Conservation (phyloP, 2,888 invertebrate species). For the Dryomyza anilis region DNA sequence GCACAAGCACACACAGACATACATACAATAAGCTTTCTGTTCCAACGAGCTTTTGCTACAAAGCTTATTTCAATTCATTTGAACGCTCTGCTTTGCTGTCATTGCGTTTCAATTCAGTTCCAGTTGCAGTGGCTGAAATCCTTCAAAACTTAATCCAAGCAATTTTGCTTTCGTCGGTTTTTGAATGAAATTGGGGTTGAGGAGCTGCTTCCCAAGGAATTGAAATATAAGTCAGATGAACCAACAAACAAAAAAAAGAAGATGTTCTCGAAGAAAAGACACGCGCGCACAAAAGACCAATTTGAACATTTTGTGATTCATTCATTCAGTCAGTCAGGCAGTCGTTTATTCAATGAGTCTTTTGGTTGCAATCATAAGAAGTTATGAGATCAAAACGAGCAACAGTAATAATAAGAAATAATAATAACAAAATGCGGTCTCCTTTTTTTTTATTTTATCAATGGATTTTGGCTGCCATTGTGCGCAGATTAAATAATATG, state of each 20-base stretch:
- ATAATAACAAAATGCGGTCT: neutral
- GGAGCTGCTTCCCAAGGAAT: neutral
- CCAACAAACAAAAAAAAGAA: neutral
- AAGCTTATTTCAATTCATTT: constrained; percentile 4
- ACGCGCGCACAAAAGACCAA: constrained; percentile 17
- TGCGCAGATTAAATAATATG: too few relatives aligned
- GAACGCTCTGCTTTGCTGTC: constrained; percentile 9
- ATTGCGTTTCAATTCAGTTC: constrained; percentile 26
- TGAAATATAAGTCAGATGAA: neutral
- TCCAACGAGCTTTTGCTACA: neutral
- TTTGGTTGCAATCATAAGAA: neutral
- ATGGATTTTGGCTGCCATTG: too few relatives aligned
- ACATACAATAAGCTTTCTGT: too few relatives aligned
- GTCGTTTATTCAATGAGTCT: constrained; percentile 2
- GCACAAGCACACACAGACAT: too few relatives aligned
- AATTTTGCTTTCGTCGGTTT: constrained; percentile 30
- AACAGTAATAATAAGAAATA: neutral
- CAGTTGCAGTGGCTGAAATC: constrained; percentile 33
- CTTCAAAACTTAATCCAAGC: constrained; percentile 36
- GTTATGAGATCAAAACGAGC: constrained; percentile 4
- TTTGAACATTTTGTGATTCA: constrained; percentile 17
- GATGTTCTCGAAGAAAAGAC: neutral
- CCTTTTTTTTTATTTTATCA: too few relatives aligned
- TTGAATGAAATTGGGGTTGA: too few relatives aligned
- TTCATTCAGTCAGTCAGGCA: constrained; percentile 18